A percentile compares a stretch with the other conserved stretches of the same genome.
phyloP scores from a whole-genome alignment of 37 sponge, comb jelly and placozoan species.

The Crambe crambe region DNA sequence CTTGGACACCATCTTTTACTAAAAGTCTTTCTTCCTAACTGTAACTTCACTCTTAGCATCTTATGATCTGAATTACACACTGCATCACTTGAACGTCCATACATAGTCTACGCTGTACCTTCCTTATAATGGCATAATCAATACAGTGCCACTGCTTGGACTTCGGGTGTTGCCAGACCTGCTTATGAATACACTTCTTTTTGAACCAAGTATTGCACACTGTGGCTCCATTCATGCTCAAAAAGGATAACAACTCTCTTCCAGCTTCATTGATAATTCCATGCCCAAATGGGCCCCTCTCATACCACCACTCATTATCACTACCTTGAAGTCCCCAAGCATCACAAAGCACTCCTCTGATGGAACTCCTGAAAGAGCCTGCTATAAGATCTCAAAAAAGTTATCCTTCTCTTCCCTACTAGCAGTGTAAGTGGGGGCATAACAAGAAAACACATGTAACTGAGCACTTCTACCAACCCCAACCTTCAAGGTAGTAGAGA shows the following conservation, averaged over 20 bases:
- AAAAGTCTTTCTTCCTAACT: neutral
- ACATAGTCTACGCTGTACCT: neutral
- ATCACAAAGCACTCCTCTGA: neutral
- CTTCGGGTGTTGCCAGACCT: neutral
- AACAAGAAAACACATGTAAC: too few species aligned
- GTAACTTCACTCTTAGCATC: neutral
- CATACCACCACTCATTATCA: neutral
- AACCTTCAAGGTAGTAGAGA: too few species aligned
- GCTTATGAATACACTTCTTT: neutral
- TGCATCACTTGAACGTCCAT: neutral
- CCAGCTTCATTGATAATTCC: neutral
- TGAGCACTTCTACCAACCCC: neutral
- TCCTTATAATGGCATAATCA: neutral
- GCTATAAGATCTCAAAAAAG: neutral
- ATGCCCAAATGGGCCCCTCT: neutral
- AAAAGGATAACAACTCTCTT: neutral
- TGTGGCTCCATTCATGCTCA: neutral
- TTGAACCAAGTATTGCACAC: too few species aligned
- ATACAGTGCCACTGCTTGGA: too few species aligned
- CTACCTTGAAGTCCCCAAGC: neutral
- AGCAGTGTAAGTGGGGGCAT: neutral
- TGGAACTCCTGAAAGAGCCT: neutral
- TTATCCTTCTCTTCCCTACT: neutral
- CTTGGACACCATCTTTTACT: neutral
- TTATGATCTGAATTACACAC: neutral